Evolutionary conservation across 2,888 invertebrate genomes (phyloP), one percentile per base, ranked within the genome.

Genomic region (Empis stercorea): DNA sequence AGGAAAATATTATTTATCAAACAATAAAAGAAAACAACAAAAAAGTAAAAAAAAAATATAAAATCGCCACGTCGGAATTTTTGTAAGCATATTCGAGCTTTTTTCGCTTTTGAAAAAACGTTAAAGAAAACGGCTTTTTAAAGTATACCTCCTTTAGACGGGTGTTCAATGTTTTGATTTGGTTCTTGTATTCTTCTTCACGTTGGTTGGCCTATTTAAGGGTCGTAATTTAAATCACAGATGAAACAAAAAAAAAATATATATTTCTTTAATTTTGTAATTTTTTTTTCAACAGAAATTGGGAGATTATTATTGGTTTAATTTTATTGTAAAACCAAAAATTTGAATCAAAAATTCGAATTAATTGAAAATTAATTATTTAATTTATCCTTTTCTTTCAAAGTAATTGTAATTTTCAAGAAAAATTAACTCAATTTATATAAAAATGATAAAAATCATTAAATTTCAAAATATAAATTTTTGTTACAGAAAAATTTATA

Each of bases 171-270:
- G 88, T 92, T 86, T 96, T 95, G 84, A 96, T 95, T 83, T 95
- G 95, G 76, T 93, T 91, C 83, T 96, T 95, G 87, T 95, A 96
- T 74, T 94, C 93, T 80, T 96, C 95, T 76, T 96, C 96, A 69
- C 95, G 89, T 81, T 95, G 94, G 80, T 94, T 93, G 78, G 96
- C 95, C 94, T 96, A 75, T 51, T 46, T 45, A 45, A 16, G 23
- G 9, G 23, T 7, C 23, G 4, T 27, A n/a, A 36, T 36, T 16
- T 14, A 36, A 36, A 36, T 14, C 6, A 14, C n/a, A n/a, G n/a
- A n/a, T n/a, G n/a, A 36, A 14, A 14, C 6, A 14, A 36, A 7
- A 36, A n/a, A 14, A 36, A 36, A 10, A 16, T 34, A 27, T 27
- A 6, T 4, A 27, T 7, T 27, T 48, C 40, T n/a, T n/a, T n/a